Conservation (phyloP, 37 sponge, comb jelly and placozoan genomes). For the Oopsacas minuta region DNA sequence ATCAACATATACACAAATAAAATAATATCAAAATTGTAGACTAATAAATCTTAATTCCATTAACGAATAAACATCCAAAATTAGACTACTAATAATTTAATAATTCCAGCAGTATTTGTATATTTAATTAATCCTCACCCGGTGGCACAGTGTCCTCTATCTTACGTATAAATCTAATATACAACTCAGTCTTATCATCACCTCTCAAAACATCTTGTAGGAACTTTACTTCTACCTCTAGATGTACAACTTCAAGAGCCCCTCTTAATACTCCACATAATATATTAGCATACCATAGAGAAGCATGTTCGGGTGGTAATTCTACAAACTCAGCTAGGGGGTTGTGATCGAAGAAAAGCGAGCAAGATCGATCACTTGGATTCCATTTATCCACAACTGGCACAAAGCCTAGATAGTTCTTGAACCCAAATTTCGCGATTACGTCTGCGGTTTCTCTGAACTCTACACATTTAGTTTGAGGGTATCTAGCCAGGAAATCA, state of each 20-base stretch:
- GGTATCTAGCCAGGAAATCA: conserved; percentile 80
- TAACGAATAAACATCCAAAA: neutral
- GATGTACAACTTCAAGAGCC: conserved; percentile 89
- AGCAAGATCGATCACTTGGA: conserved; percentile 52
- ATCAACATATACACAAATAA: no score
- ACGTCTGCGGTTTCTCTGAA: conserved; percentile 77
- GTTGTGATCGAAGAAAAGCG: conserved; percentile 76
- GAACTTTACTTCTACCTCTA: conserved; percentile 81
- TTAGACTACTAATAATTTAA: neutral
- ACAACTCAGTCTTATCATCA: conserved; percentile 77
- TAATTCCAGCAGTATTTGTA: no score
- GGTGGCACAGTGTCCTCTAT: conserved; percentile 95
- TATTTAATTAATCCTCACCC: conserved; percentile 84
- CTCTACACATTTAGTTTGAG: conserved; percentile 60
- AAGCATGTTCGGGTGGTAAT: conserved; percentile 58
- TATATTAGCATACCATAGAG: conserved; percentile 77
- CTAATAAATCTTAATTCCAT: no score
- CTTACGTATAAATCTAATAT: conserved; percentile 75
- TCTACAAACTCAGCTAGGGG: conserved; percentile 96
- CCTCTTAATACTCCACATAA: conserved; percentile 87
- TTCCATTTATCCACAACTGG: conserved; percentile 83
- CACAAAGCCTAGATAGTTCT: conserved; percentile 75
- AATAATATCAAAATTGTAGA: no score
- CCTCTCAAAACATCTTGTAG: conserved; percentile 77
- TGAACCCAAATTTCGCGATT: conserved; percentile 79